These are phyloP conservation scores for Amitus sp. DNA, from an alignment of 2,888 invertebrate genomes.

Conservation along the genomic window DNA sequence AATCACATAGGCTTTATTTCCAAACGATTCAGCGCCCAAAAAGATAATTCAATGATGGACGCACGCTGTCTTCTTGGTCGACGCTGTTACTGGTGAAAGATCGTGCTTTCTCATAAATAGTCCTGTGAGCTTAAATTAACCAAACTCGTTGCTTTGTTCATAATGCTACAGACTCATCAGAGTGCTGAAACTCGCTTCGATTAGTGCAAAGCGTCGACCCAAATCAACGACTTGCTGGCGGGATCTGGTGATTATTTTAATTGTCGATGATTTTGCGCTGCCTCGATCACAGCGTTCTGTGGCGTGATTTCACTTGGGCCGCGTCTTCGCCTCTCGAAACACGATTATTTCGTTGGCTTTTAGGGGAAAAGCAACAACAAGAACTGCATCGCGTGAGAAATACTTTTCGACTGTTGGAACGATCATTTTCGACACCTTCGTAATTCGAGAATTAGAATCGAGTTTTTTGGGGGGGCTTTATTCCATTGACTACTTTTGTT, in stretches of 20 bases:
- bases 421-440: conserved; percentile 14
- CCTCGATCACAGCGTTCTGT: conserved; percentile 52
- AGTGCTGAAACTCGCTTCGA: neutral
- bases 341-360: conserved; percentile 31
- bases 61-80: conserved; percentile 40
- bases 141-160: no score
- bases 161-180: conserved; percentile 20
- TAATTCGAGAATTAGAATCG: neutral
- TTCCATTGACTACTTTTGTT: neutral
- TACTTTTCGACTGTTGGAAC: conserved; percentile 5
- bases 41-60: no score
- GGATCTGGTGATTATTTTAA: conserved; percentile 55
- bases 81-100: conserved; percentile 50
- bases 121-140: conserved; percentile 40
- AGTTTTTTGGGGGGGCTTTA: neutral
- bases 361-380: conserved; percentile 16
- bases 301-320: conserved; percentile 45
- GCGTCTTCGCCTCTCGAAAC: conserved; percentile 33
- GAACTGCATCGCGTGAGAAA: conserved; percentile 19
- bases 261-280: conserved; percentile 48
- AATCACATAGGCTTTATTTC: no score
- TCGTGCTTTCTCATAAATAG: conserved; percentile 42
- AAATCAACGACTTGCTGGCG: conserved; percentile 27
- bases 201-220: neutral
- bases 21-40: no score